Evolutionary conservation across 2,113 vertebrate genomes (phyloP).

Genomic region (Pycnonotus jocosus): DNA sequence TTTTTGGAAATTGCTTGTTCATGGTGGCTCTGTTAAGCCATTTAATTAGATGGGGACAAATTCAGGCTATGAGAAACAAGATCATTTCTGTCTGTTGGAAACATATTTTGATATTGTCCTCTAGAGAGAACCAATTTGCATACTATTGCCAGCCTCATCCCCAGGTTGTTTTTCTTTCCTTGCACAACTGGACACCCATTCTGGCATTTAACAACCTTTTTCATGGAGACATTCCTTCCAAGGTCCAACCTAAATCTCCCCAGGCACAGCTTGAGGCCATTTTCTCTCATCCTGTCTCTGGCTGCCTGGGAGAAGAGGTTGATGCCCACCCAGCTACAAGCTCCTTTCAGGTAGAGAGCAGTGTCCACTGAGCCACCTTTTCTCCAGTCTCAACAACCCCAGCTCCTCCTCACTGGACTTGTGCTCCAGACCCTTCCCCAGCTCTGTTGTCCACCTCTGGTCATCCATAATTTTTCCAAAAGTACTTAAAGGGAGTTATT

Average conservation of each 20-base stretch:
- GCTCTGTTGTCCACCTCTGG: not conserved
- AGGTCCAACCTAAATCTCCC: not conserved
- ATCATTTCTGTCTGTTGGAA: not conserved
- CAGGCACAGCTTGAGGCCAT: too few species aligned
- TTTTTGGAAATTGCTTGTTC: not conserved
- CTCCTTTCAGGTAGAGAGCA: not conserved
- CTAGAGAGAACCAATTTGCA: not conserved
- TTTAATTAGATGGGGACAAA: not conserved
- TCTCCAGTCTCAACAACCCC: not conserved
- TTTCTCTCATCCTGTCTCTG: not conserved
- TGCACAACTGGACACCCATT: rapidly evolving
- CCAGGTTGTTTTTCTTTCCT: not conserved
- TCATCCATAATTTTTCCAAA: rapidly evolving
- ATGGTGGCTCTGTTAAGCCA: not conserved
- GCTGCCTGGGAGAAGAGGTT: not conserved
- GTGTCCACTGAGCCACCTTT: not conserved
- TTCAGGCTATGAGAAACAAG: not conserved
- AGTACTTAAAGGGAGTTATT: not conserved
- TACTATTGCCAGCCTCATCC: not conserved
- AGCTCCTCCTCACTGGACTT: not conserved
- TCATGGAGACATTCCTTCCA: not conserved
- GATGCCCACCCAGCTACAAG: rapidly evolving
- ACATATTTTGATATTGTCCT: not conserved
- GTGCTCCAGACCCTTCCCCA: not conserved
- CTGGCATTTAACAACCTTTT: not conserved